Base-by-base conservation (phyloP, 2,797 vertebrate genomes). In the Myotis findleyi region DNA sequence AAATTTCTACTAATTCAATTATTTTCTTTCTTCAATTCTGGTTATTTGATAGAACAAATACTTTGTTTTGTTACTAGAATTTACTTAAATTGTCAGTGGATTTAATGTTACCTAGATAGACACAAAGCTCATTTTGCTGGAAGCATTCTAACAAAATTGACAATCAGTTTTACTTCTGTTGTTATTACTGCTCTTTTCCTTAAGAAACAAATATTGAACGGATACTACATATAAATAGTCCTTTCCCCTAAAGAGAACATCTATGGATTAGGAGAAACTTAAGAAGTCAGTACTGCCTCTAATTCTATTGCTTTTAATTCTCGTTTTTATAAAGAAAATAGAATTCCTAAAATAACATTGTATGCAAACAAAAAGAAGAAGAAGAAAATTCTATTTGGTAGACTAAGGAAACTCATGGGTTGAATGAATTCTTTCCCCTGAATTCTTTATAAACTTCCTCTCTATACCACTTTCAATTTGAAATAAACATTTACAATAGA, bases 391-490 rank as follows among this genome's bases (percentile, higher is more conserved):
- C 21, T 80, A 18, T 68, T 93, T 90, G 41, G 55, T 72, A 97
- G 83, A 79, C n/a, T 73, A 86, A 89, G 44, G 38, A 87, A 97
- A 91, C 49, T 71, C 62, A 79, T 64, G 51, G 17, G 73, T 92
- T 87, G 88, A 95, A 88, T 94, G 53, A 91, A 27, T 87, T 93
- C 76, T 96, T 94, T 89, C 85, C 86, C 62, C 62, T 89, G 75
- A 97, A 84, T 94, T 97, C 59, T 96, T 92, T 68, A 89, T 77
- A 93, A 94, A 94, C 93, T 94, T 96, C 93, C 88, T 94, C 94
- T 96, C 75, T 95, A 75, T 87, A 83, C 12, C 41, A 87, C 75
- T 97, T 97, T 89, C 71, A 79, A 73, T 81, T 82, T 95, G 86
- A 96, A 96, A 85, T 96, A 96, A 97, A 94, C 80, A 96, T 93